Evolutionary conservation across 1,140 invertebrate species (phyloP).

Genomic region (Drosophila equinoxialis): DNA sequence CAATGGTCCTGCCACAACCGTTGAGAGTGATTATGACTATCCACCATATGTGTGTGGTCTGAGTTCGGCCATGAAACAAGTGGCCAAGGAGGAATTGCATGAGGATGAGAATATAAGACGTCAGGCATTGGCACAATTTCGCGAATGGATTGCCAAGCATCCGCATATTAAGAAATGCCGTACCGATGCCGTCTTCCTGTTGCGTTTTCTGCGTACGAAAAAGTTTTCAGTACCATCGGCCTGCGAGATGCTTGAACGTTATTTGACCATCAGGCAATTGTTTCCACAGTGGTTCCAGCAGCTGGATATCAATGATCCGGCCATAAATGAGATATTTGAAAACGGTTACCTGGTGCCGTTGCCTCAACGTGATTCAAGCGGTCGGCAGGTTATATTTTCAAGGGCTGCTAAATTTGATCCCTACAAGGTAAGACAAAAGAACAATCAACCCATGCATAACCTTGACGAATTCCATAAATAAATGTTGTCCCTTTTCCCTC

Average conservation of each 20-base stretch:
- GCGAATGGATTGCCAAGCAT: conserved; percentile 91
- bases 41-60: conserved; percentile 76
- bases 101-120: conserved; percentile 89
- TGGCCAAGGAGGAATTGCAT: conserved; percentile 88
- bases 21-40: conserved; percentile 60
- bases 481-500: background rate
- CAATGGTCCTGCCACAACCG: conserved; percentile 47
- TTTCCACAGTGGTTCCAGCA: conserved; percentile 93
- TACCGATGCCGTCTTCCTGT: conserved; percentile 90
- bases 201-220: conserved; percentile 92
- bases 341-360: conserved; percentile 92
- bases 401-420: conserved; percentile 90
- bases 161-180: conserved; percentile 89
- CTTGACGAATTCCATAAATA: background rate
- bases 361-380: conserved; percentile 88
- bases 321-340: conserved; percentile 90
- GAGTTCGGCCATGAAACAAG: conserved; percentile 78
- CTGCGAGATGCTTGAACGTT: conserved; percentile 92
- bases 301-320: conserved; percentile 88
- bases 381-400: conserved; percentile 89
- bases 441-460: too few relatives aligned
- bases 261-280: conserved; percentile 90
- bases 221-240: conserved; percentile 93
- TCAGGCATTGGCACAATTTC: conserved; percentile 88
- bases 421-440: conserved; percentile 83